Base-by-base conservation (phyloP, 2,113 vertebrate species). In the Takifugu flavidus region DNA sequence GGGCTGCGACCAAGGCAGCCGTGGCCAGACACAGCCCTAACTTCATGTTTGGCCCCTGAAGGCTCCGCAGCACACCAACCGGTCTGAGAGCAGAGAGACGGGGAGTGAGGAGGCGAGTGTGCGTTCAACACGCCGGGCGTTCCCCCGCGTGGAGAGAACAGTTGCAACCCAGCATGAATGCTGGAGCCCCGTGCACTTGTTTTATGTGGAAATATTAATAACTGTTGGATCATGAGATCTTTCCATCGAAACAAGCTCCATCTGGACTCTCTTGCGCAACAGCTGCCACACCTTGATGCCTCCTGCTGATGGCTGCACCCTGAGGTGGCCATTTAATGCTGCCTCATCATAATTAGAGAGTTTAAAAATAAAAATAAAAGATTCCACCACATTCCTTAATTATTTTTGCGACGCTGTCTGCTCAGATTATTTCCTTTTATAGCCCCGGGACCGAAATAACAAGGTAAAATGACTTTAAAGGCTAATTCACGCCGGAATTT, bases 11-110 rank as follows among this genome's bases (percentile, higher is more conserved):
- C 56, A 97, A 85, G 82, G 92, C 93, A 85, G 92, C 91, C 8
- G 86, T 68, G 86, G 91, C 93, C 75, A 91, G 79, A 65, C 81
- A 91, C 82, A 98, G 91, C 87, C 92, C 90, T 80, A 86, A 93
- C 94, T 93, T 94, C 97, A 99, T 98, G 82, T 86, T 93, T 87
- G 80, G 70, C 56, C 82, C 84, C 86, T 57, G 27, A 64, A 71
- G 87, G 86, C n/a, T 98, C 93, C 95, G 91, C 91, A 92, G 90
- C 85, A 60, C 95, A 96, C 95, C 90, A 93, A 96, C 92, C 83
- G 87, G 89, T 92, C 96, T 98, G 90, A 62, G 76, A 79, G 84
- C 65, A 51, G 78, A 89, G 44, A 43, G 65, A 47, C 20, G 20
- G 20, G 20, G 20, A 20, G 20, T 20, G 20, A 20, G 20, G 20